Base-by-base conservation (phyloP, 2,888 invertebrate genomes). In the Apamea anceps region DNA sequence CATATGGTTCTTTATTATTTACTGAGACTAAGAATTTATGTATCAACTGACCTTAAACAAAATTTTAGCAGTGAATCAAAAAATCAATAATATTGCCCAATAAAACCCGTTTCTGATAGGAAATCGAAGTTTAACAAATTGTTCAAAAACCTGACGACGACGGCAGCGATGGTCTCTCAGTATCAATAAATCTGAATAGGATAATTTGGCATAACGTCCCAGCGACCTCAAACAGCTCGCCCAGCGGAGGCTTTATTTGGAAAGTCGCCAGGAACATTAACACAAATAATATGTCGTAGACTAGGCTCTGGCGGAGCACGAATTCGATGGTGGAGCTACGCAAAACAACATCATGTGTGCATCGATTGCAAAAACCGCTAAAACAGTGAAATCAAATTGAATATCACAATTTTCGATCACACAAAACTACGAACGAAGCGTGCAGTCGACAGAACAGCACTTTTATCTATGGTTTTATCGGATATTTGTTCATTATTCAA, bases 221-320 rank as follows among this genome's bases (percentile, higher is more conserved):
- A 89, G 87, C 91, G 93, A 93, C 94, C 90, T 86, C 83, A 88
- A 89, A 91, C 92, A 88, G 91, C 90, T 92, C 89, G 89, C 74
- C 85, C 88, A 90, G 83, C 91, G 87, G 91, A 93, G 93, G 93
- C 93, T 94, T 91, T 90, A 94, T 91, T 95, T 96, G 96, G 96
- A 93, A 87, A 84, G 84, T 72, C 83, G 96, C 96, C 96, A 96
- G 91, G 82, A 91, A 92, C 93, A 94, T 94, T 95, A 94, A 93
- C 94, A 94, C 94, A 93, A 92, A 94, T 94, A 94, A 93, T 89
- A 89, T 84, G 77, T 79, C 85, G 87, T 88, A 88, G 81, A 87
- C 87, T 88, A 85, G 86, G 80, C 77, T 76, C 78, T 28, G 73
- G 65, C 72, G 71, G 77, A 85, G 79, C 81, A 72, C 57, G 71